Percentiles rank a stretch among this genome's conserved stretches.
Evolutionary conservation across 2,797 vertebrate genomes (phyloP).

Genomic region (Liasis olivaceus): DNA sequence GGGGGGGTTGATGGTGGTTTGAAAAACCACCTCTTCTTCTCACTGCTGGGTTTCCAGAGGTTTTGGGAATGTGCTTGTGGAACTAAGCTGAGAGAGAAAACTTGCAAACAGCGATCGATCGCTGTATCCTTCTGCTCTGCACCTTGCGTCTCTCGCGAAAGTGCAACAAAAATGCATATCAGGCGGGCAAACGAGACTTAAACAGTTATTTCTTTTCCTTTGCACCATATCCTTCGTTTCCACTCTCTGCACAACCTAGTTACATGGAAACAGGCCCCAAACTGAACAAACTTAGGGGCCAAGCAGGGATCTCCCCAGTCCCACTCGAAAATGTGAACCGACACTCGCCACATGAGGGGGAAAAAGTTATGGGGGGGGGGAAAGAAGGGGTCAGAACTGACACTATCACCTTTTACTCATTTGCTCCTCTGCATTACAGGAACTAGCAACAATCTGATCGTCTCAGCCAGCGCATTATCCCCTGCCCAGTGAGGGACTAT

Average conservation of each 20-base stretch:
- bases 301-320: not conserved
- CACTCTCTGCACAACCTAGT: not conserved
- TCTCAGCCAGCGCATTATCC: not conserved
- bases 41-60: not conserved
- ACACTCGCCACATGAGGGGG: not conserved
- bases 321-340: not conserved
- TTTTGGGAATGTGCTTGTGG: not conserved
- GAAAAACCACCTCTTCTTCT: not conserved
- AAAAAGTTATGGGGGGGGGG: not conserved
- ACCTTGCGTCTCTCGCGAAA: not conserved
- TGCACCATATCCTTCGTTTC: not conserved
- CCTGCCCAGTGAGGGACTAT: not conserved
- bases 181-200: not conserved
- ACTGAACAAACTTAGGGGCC: not conserved
- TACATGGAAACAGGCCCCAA: not conserved
- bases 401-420: not conserved
- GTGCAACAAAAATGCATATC: not conserved
- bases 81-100: not conserved
- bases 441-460: not conserved
- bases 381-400: not conserved
- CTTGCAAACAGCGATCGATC: not conserved
- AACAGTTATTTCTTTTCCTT: not conserved
- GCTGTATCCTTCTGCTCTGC: not conserved
- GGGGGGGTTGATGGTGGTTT: not conserved
- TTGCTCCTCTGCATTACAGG: not conserved